Evolutionary conservation across 2,797 vertebrate species (phyloP).

Genomic region (Gallinago nigripennis): DNA sequence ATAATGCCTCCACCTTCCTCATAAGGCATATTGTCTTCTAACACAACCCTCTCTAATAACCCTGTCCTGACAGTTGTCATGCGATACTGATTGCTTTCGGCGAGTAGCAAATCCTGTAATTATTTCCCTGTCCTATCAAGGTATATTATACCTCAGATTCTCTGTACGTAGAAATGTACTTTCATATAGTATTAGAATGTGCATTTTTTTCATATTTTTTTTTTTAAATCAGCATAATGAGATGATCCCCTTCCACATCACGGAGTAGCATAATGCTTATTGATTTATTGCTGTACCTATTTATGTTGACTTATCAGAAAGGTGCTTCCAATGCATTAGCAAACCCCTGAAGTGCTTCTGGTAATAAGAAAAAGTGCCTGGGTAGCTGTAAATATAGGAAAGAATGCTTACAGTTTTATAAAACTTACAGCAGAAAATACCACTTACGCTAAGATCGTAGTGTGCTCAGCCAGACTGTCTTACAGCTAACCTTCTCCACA

Average conservation of each 20-base stretch:
- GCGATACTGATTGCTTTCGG: neutral
- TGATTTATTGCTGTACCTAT: conserved; percentile 12
- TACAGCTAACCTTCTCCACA: neutral
- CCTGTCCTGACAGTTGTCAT: neutral
- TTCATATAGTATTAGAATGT: neutral
- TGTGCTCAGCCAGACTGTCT: neutral
- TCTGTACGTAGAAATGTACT: neutral
- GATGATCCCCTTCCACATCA: neutral
- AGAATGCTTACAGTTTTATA: neutral
- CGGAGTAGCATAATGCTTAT: neutral
- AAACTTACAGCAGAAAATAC: neutral
- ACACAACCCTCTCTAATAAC: neutral
- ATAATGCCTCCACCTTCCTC: neutral
- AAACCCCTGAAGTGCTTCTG: conserved; percentile 2
- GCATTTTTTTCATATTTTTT: neutral
- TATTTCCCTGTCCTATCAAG: conserved; percentile 3
- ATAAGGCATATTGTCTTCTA: neutral
- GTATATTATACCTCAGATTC: neutral
- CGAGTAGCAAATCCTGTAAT: neutral
- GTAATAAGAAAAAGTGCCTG: neutral
- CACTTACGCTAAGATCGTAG: neutral
- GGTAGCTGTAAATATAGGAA: neutral
- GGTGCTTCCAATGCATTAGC: conserved; percentile 15
- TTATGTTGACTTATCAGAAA: conserved; percentile 1
- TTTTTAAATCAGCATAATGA: neutral